Evolutionary conservation across 2,797 vertebrate species (phyloP).

Genomic region (Sebastes nivosus): DNA sequence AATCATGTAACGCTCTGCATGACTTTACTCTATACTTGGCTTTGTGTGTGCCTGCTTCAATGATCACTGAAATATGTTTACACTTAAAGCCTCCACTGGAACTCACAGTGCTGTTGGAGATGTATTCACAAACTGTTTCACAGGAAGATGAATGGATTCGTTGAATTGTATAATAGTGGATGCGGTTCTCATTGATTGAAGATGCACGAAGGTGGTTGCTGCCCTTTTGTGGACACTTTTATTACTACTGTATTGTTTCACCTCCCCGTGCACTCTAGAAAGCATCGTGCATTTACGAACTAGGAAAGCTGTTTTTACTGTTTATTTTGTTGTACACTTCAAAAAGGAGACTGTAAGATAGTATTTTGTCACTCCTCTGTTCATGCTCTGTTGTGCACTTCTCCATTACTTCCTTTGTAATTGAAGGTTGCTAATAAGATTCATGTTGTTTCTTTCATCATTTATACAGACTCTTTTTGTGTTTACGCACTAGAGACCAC

Average conservation of each 20-base stretch:
- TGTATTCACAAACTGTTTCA: conserved; percentile 27
- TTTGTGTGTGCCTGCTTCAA: conserved; percentile 79
- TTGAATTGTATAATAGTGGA: conserved; percentile 30
- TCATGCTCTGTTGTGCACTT: conserved; percentile 22
- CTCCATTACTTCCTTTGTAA: background rate
- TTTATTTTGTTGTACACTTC: conserved; percentile 26
- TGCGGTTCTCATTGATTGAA: conserved; percentile 20
- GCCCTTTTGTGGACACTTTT: conserved; percentile 40
- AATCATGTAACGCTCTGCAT: conserved; percentile 76
- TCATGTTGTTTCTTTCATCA: conserved; percentile 8
- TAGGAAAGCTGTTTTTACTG: conserved; percentile 27
- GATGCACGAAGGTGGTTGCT: conserved; percentile 42
- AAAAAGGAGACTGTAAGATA: conserved; percentile 14
- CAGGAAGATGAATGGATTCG: conserved; percentile 21
- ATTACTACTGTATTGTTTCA: conserved; percentile 13
- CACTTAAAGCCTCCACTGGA: conserved; percentile 65
- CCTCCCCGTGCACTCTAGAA: conserved; percentile 24
- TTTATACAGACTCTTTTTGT: conserved; percentile 20
- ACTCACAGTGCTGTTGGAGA: conserved; percentile 56
- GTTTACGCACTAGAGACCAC: conserved; percentile 16
- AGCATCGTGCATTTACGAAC: conserved; percentile 27
- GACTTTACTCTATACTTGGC: conserved; percentile 72
- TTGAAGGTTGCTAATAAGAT: conserved; percentile 1
- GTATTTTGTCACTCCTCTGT: conserved; percentile 16
- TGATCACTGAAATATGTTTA: conserved; percentile 78